A percentile compares a stretch with the other conserved stretches of the same genome.
Conservation (phyloP, 2,113 vertebrate species). For the Rynchops niger region DNA sequence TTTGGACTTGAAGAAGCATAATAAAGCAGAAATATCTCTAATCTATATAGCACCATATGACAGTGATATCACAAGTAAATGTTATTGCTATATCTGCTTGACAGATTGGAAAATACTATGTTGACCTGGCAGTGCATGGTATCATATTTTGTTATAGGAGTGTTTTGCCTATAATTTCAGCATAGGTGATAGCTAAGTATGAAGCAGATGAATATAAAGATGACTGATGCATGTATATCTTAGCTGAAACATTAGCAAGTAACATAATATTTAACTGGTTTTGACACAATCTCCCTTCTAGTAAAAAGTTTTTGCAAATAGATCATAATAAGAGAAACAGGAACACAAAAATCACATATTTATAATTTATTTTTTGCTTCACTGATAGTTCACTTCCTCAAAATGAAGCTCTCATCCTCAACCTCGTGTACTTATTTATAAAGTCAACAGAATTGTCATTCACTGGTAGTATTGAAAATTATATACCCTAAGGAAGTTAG, state of each 20-base stretch:
- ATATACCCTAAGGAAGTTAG: background rate
- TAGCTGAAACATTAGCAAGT: background rate
- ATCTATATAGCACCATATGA: background rate
- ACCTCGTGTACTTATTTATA: background rate
- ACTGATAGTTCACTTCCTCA: background rate
- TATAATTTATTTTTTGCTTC: background rate
- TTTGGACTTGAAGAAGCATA: background rate
- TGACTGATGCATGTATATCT: background rate
- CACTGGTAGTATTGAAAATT: background rate
- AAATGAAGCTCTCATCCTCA: background rate
- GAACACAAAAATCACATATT: background rate
- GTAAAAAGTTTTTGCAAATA: background rate
- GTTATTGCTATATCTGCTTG: background rate
- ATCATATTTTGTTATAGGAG: background rate
- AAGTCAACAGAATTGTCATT: background rate
- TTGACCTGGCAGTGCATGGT: background rate
- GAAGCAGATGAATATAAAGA: background rate
- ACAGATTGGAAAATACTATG: background rate
- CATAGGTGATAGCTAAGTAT: background rate
- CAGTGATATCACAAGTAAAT: background rate
- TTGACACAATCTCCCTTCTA: background rate
- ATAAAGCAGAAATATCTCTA: background rate
- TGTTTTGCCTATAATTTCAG: background rate
- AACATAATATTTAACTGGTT: background rate
- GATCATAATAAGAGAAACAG: background rate